These are phyloP conservation scores for Lipotes vexillifer DNA, from an alignment of 2,113 vertebrate species.

Conservation along the genomic window DNA sequence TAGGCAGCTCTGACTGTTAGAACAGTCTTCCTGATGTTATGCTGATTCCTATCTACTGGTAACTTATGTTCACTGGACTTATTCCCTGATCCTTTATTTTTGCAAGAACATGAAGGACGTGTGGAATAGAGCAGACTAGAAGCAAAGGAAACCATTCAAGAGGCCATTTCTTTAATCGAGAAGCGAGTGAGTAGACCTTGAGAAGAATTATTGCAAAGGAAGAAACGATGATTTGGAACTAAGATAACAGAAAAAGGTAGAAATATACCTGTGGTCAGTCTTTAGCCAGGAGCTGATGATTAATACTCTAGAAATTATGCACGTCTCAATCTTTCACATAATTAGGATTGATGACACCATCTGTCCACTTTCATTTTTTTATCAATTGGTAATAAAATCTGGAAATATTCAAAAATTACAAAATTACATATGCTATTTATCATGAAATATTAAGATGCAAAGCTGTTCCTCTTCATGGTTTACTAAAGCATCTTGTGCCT, in stretches of 20 bases:
- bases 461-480: not conserved
- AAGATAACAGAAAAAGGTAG: not conserved
- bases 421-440: slow-evolving; percentile 31
- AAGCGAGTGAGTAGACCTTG: not conserved
- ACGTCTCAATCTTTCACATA: slow-evolving; percentile 5
- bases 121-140: not conserved
- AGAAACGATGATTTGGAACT: not conserved
- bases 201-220: not conserved
- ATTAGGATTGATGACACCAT: slow-evolving; percentile 37
- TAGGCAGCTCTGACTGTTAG: not conserved
- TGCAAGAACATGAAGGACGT: not conserved
- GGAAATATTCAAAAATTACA: slow-evolving; percentile 38
- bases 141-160: not conserved
- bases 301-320: slow-evolving; percentile 12
- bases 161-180: not conserved
- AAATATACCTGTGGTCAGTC: not conserved
- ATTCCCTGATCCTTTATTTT: not conserved
- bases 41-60: not conserved
- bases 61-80: not conserved
- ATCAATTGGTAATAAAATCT: slow-evolving; percentile 44
- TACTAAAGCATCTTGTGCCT: not conserved
- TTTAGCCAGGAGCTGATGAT: not conserved
- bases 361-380: not conserved
- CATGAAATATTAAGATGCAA: slow-evolving; percentile 17
- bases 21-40: not conserved